phyloP scores from a whole-genome alignment of 64 coral and sea anemone genomes.

The Montipora foliosa region DNA sequence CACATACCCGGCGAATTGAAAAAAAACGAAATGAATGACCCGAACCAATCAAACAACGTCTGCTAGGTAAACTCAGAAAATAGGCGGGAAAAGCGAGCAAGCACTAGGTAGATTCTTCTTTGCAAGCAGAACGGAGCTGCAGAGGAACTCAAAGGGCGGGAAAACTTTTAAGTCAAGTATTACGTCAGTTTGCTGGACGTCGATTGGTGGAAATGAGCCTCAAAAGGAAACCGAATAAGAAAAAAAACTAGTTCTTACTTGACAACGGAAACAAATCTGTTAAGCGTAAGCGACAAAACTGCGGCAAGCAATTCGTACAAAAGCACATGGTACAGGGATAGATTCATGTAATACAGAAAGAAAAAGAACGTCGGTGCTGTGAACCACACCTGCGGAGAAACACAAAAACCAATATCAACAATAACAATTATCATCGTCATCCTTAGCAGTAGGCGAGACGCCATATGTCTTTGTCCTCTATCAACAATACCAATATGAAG shows the following conservation, averaged over 20 bases:
- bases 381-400: conserved; percentile 85
- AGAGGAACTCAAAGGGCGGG: not conserved
- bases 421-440: no score
- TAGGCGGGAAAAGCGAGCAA: not conserved
- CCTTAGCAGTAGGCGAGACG: no score
- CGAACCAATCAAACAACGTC: not conserved
- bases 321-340: conserved; percentile 83
- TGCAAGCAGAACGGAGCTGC: no score
- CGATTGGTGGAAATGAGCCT: not conserved
- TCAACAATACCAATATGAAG: no score
- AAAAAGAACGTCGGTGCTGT: conserved; percentile 91
- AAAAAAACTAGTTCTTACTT: conserved; percentile 66
- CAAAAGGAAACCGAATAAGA: no score
- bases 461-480: no score
- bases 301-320: conserved; percentile 75
- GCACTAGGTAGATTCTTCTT: no score
- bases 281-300: conserved; percentile 65
- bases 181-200: not conserved
- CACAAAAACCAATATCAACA: not conserved
- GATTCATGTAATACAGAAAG: conserved; percentile 87
- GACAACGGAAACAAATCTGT: conserved; percentile 64
- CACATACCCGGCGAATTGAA: no score
- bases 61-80: not conserved
- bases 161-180: not conserved
- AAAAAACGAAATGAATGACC: no score